A percentile compares a stretch with the other conserved stretches of the same genome.
phyloP scores from a whole-genome alignment of 2,888 invertebrate species.

The Xestobium rufovillosum region DNA sequence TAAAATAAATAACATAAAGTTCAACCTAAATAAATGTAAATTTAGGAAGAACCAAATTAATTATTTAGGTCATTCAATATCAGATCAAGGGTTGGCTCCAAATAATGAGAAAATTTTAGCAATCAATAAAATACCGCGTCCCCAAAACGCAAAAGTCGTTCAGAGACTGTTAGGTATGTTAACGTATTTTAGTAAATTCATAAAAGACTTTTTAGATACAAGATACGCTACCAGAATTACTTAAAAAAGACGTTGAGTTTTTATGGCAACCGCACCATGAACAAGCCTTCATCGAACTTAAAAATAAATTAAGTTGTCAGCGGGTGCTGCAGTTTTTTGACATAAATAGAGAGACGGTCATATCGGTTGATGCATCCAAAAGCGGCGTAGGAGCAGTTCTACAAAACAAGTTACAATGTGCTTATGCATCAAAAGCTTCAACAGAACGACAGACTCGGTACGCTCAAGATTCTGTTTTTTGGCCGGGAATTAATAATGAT shows the following conservation, averaged over 20 bases:
- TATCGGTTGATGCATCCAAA: slow-evolving; percentile 15
- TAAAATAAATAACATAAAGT: slow-evolving; percentile 20
- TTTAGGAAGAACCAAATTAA: slow-evolving; percentile 12
- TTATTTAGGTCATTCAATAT: slow-evolving; percentile 9
- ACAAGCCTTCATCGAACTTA: slow-evolving; percentile 7
- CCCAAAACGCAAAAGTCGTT: slow-evolving; percentile 11
- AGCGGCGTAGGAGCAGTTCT: not conserved
- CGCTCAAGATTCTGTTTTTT: too few species aligned
- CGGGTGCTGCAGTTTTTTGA: slow-evolving; percentile 13
- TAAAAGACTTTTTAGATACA: slow-evolving; percentile 13
- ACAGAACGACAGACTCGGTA: not conserved
- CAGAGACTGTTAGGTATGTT: slow-evolving; percentile 14
- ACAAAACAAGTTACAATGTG: not conserved
- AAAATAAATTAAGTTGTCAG: slow-evolving; percentile 6
- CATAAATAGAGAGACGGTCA: slow-evolving; percentile 5
- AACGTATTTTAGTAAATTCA: slow-evolving; percentile 13
- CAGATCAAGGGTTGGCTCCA: slow-evolving; percentile 8
- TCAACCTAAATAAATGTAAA: slow-evolving; percentile 23
- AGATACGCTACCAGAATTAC: slow-evolving; percentile 7
- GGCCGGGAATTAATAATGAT: too few species aligned
- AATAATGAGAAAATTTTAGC: slow-evolving; percentile 14
- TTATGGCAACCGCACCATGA: slow-evolving; percentile 12
- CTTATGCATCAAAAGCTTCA: not conserved
- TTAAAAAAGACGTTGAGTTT: slow-evolving; percentile 12
- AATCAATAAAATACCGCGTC: slow-evolving; percentile 10